A percentile compares a stretch with the other conserved stretches of the same genome.
Evolutionary conservation across 2,113 vertebrate genomes (phyloP).

Genomic region (Crocuta crocuta): DNA sequence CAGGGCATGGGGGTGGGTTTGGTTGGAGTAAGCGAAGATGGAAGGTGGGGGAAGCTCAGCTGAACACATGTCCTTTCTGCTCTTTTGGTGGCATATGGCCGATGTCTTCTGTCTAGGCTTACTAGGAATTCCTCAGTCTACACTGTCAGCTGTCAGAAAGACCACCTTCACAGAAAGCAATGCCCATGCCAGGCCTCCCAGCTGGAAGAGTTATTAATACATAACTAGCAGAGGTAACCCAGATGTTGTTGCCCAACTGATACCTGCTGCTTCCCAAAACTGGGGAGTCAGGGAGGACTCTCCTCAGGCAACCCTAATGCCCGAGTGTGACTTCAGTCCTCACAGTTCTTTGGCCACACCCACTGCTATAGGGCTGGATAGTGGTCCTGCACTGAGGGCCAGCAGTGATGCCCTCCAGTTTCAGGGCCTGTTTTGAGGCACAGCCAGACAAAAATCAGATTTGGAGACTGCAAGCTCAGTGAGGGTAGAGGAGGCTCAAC

Average conservation of each 20-base stretch:
- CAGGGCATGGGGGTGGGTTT: neutral
- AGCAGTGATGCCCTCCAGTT: neutral
- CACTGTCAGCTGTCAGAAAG: constrained; percentile 24
- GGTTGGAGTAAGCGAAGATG: neutral
- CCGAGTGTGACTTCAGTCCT: neutral
- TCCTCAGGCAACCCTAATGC: neutral
- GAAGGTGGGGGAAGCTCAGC: neutral
- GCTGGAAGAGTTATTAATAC: constrained; percentile 14
- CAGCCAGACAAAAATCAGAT: neutral
- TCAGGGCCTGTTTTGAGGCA: neutral
- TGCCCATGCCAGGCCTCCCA: neutral
- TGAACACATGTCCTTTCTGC: neutral
- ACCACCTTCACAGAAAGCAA: constrained; percentile 31
- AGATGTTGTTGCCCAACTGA: constrained; percentile 34
- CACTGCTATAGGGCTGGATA: neutral
- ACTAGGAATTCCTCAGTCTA: constrained; percentile 1
- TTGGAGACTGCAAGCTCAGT: neutral
- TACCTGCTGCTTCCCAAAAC: neutral
- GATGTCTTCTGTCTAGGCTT: neutral
- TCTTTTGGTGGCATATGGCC: neutral
- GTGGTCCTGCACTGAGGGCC: neutral
- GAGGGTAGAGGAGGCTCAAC: neutral
- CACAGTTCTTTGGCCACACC: neutral
- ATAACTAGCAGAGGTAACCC: constrained; percentile 21
- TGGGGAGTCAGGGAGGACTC: neutral